Base-by-base conservation (phyloP, 2,888 invertebrate species). In the Shargacucullia verbasci region DNA sequence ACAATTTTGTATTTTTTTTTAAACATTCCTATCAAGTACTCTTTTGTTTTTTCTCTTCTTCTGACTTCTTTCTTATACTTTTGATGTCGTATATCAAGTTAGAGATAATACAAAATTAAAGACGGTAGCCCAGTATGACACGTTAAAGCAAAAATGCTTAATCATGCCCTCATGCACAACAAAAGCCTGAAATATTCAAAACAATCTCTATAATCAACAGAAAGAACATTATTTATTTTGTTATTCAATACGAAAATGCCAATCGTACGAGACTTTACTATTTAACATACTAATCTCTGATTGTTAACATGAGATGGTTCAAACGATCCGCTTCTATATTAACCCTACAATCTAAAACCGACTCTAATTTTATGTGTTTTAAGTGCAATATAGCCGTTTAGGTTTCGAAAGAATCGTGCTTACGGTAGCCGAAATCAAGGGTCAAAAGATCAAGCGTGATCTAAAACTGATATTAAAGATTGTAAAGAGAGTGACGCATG, bases 401-500 rank as follows among this genome's bases (percentile, higher is more conserved):
- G 41, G 56, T 60, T 71, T 58, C 63, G 71, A 82, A 82, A 86
- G 53, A 87, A 84, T 91, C 91, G 91, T 92, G 92, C 82, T 83
- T 85, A 92, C 93, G 83, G 93, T 92, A 94, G 93, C 93, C 88
- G 84, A 92, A 91, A 88, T 88, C 86, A 86, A 84, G 91, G 93
- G 93, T 93, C 93, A 91, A 57, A 83, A 90, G 93, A 90, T 92
- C 92, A 92, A 87, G 70, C 90, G 88, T 90, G 92, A 91, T 91
- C 88, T 82, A 89, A 91, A 91, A 91, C 88, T 91, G 92, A 92
- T 92, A 91, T 89, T 86, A 86, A 83, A 89, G 89, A 91, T 91
- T 85, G 85, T 85, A 82, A 82, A 73, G 72, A 82, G 84, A 91
- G 85, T 89, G 92, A 91, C 86, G 90, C 86, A 91, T 88, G 92